Evolutionary conservation across 2,888 invertebrate genomes (phyloP).

Genomic region (Theristus sp.): DNA sequence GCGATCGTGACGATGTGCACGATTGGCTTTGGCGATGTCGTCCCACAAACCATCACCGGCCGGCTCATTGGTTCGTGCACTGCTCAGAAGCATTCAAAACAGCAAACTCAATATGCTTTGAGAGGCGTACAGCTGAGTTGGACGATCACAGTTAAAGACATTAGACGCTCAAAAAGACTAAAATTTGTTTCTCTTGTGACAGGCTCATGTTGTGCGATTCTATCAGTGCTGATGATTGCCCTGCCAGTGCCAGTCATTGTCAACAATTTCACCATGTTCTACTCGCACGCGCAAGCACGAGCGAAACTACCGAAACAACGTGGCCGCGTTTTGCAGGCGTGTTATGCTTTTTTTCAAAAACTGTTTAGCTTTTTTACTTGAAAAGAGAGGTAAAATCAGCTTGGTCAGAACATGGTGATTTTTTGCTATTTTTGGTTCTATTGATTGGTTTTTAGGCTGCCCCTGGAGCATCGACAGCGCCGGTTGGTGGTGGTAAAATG

Average conservation of each 20-base stretch:
- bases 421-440: no score
- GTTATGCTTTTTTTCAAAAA: no score
- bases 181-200: constrained; percentile 20
- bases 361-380: no score
- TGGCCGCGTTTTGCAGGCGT: constrained; percentile 17
- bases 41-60: neutral
- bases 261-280: constrained; percentile 14
- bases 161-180: constrained; percentile 17
- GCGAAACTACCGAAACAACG: constrained; percentile 18
- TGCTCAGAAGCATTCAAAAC: constrained; percentile 44
- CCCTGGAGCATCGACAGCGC: no score
- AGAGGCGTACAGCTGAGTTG: no score
- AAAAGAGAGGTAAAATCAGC: no score
- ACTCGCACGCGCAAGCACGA: constrained; percentile 12
- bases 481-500: no score
- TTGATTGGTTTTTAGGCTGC: no score
- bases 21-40: neutral
- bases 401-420: no score
- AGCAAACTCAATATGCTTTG: no score
- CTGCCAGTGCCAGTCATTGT: no score
- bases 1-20: constrained; percentile 15
- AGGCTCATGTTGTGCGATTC: constrained; percentile 22
- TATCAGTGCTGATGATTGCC: constrained; percentile 24
- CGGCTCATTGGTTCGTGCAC: constrained; percentile 11
- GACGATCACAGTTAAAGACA: no score